These are phyloP conservation scores for Parauchenoglanis ngamensis DNA, from an alignment of 2,797 vertebrate genomes.

Conservation along the genomic window DNA sequence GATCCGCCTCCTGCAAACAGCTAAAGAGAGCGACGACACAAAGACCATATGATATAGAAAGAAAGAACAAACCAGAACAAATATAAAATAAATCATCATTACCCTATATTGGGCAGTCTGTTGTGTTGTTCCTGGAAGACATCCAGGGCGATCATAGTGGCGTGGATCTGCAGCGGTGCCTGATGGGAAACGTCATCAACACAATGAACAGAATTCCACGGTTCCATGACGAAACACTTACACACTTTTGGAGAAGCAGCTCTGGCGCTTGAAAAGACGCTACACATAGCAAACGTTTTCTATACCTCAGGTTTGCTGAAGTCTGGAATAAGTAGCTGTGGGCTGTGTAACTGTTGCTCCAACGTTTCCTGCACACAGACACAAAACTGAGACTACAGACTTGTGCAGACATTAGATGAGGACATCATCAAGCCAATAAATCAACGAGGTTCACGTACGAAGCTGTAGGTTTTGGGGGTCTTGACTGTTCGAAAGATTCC, in stretches of 20 bases:
- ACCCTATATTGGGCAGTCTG: constrained; percentile 87
- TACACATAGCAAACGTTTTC: neutral
- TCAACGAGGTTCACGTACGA: constrained; percentile 79
- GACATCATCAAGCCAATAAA: neutral
- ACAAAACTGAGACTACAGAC: neutral
- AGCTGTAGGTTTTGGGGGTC: constrained; percentile 83
- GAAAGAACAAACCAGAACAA: neutral
- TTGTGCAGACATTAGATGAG: neutral
- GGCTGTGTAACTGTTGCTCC: constrained; percentile 85
- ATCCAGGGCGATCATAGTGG: constrained; percentile 89
- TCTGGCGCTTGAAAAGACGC: neutral
- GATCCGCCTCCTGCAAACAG: constrained; percentile 88
- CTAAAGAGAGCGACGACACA: constrained; percentile 66
- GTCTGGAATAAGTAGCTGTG: constrained; percentile 85
- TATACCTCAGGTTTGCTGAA: constrained; percentile 95
- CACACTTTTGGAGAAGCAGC: neutral
- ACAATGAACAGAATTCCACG: neutral
- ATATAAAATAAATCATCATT: constrained; percentile 57
- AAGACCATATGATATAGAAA: neutral
- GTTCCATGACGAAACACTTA: too few species aligned
- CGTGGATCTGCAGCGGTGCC: constrained; percentile 89
- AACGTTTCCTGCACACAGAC: constrained; percentile 80
- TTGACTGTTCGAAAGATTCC: constrained; percentile 92
- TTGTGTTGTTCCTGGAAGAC: constrained; percentile 85
- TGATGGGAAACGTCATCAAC: constrained; percentile 62